These are phyloP conservation scores for Sapayoa aenigma DNA, from an alignment of 2,113 vertebrate genomes.

Conservation along the genomic window DNA sequence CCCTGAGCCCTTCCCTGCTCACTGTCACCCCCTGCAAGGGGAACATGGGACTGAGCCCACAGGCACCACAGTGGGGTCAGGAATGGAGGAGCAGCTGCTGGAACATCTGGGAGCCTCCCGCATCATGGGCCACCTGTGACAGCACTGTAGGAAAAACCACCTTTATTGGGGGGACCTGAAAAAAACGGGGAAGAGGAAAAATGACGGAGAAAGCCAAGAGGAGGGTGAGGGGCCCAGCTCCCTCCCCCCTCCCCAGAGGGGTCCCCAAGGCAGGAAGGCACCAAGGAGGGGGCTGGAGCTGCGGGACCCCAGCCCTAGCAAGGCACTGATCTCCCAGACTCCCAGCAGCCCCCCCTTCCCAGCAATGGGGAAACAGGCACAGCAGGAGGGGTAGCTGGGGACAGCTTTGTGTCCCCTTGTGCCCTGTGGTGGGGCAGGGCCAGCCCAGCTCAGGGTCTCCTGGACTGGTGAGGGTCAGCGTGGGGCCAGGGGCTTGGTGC, in stretches of 20 bases:
- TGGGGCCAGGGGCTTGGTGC: not conserved
- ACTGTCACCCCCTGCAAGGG: too few relatives aligned
- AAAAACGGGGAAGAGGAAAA: not conserved
- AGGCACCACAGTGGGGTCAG: not conserved
- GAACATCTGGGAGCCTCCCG: not conserved
- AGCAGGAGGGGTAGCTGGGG: not conserved
- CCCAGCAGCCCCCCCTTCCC: not conserved
- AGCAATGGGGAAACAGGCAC: not conserved
- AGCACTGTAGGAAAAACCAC: not conserved
- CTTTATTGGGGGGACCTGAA: constrained; percentile 57
- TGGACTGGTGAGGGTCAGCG: not conserved
- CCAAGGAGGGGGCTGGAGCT: not conserved
- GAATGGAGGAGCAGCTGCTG: not conserved
- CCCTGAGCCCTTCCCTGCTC: not conserved
- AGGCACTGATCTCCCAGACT: not conserved
- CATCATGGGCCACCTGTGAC: not conserved
- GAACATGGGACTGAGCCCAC: fast-evolving
- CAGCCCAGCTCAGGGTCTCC: not conserved
- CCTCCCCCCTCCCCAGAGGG: not conserved
- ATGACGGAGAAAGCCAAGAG: not conserved
- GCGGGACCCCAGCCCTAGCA: not conserved
- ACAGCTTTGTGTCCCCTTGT: not conserved
- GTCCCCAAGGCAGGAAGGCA: not conserved
- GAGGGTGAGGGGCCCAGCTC: not conserved
- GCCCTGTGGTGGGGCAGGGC: fast-evolving